Percentiles rank a stretch among this genome's conserved stretches.
Conservation (phyloP, 1,140 invertebrate genomes). For the Procambarus virginalis region DNA sequence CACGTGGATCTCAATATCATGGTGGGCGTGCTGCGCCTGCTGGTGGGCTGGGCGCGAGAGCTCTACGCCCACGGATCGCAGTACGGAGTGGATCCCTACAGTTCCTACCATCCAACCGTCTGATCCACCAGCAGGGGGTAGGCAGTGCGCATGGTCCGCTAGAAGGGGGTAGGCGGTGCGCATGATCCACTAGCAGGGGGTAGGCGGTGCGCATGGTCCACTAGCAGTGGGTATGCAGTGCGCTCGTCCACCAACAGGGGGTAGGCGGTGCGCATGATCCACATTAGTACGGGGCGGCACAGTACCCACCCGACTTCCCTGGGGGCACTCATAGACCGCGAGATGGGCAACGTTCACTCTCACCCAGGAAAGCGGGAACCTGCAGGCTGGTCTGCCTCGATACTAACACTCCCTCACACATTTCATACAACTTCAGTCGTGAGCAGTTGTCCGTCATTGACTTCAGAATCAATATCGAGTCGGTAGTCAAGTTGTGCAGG, state of each 20-base stretch:
- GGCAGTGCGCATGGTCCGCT: slow-evolving; percentile 42
- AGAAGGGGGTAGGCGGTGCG: too few species aligned
- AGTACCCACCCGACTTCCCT: neutral
- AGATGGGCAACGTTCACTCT: neutral
- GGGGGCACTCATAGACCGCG: neutral
- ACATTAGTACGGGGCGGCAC: neutral
- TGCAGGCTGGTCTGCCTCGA: neutral
- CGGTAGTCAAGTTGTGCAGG: neutral
- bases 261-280: slow-evolving; percentile 48
- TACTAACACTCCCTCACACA: neutral
- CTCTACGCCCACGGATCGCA: slow-evolving; percentile 54
- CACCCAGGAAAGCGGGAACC: neutral
- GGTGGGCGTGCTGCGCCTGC: slow-evolving; percentile 18
- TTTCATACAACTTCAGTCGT: neutral
- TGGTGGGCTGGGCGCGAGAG: slow-evolving; percentile 27
- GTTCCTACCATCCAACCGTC: slow-evolving; percentile 50
- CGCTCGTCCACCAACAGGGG: slow-evolving; percentile 40
- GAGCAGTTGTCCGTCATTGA: neutral
- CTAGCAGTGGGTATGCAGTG: slow-evolving; percentile 50
- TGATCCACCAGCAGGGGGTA: slow-evolving; percentile 59
- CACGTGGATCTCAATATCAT: slow-evolving; percentile 56
- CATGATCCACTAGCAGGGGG: slow-evolving; percentile 48
- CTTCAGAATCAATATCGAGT: neutral
- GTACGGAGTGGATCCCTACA: slow-evolving; percentile 43
- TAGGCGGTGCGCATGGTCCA: slow-evolving; percentile 50